Conservation (phyloP, 30 jellyfish, hydroid and myxozoan species). For the Chrysaora quinquecirrha region DNA sequence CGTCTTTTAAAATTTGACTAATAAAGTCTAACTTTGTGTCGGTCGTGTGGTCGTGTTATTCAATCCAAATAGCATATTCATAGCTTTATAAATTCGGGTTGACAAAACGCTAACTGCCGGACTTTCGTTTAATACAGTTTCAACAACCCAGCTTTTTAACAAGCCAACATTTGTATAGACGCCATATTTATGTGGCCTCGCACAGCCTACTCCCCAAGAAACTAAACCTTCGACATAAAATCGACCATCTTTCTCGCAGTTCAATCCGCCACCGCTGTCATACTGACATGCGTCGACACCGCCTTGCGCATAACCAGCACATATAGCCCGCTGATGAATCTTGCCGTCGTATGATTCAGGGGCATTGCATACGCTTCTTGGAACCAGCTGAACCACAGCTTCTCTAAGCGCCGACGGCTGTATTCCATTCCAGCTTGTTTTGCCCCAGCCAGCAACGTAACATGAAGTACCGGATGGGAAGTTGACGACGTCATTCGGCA, state of each 20-base stretch:
- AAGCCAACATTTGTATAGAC: slow-evolving; percentile 74
- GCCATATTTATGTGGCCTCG: slow-evolving; percentile 85
- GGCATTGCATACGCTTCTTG: slow-evolving; percentile 71
- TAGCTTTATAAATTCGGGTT: slow-evolving; percentile 10
- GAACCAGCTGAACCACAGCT: slow-evolving; percentile 74
- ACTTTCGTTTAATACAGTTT: slow-evolving; percentile 65
- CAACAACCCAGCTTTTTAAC: slow-evolving; percentile 69
- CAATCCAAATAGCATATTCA: no score
- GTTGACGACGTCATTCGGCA: slow-evolving; percentile 57
- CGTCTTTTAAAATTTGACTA: no score
- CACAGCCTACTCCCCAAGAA: slow-evolving; percentile 95
- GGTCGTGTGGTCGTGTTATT: no score
- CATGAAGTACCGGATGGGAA: slow-evolving; percentile 55
- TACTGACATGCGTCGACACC: slow-evolving; percentile 94
- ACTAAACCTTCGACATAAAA: slow-evolving; percentile 87
- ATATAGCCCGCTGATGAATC: slow-evolving; percentile 70
- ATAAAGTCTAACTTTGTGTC: no score
- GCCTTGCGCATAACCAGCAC: slow-evolving; percentile 94
- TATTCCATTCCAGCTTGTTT: slow-evolving; percentile 65
- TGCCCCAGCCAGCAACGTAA: slow-evolving; percentile 95
- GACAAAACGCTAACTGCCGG: slow-evolving; percentile 35
- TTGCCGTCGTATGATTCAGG: slow-evolving; percentile 78
- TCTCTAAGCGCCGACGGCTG: slow-evolving; percentile 75
- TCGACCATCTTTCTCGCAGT: slow-evolving; percentile 69
- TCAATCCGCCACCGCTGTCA: slow-evolving; percentile 97